Conservation (phyloP, 2,797 vertebrate species). For the Pantherophis alleghaniensis region DNA sequence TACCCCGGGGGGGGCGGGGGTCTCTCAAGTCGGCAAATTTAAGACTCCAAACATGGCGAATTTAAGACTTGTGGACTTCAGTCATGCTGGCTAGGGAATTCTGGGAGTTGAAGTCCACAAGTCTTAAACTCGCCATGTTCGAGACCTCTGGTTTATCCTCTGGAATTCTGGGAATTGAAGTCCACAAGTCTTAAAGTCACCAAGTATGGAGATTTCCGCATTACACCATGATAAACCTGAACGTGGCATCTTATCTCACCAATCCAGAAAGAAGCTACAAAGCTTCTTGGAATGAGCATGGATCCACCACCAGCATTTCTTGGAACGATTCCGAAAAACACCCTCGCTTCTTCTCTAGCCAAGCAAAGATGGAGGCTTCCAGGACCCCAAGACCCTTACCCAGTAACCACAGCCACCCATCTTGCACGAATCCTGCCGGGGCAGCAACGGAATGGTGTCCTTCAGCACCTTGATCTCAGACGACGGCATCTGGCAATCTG, state of each 20-base stretch:
- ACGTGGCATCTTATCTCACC: neutral
- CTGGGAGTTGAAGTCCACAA: neutral
- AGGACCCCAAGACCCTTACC: conserved; percentile 68
- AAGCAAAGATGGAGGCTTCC: neutral
- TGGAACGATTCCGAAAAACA: neutral
- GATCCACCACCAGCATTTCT: too few species aligned
- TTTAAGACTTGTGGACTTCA: neutral
- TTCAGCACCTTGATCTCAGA: conserved; percentile 51
- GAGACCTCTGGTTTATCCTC: too few species aligned
- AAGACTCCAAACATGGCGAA: too few species aligned
- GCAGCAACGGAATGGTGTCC: conserved; percentile 64
- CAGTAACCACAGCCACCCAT: conserved; percentile 56
- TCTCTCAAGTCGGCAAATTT: too few species aligned
- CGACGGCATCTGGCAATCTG: conserved; percentile 55
- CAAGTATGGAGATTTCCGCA: neutral
- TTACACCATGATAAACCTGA: neutral
- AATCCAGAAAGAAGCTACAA: too few species aligned
- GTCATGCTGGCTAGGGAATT: neutral
- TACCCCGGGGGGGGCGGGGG: too few species aligned
- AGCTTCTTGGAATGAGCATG: neutral
- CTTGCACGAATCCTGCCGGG: conserved; percentile 48
- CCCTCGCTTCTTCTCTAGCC: neutral
- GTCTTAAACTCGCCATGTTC: too few species aligned
- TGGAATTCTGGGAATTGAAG: neutral
- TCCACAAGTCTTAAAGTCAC: neutral